Evolutionary conservation across 92 coral and sea anemone genomes (phyloP), one percentile per base, ranked within the genome.

Genomic region (Paragorgia papillata): DNA sequence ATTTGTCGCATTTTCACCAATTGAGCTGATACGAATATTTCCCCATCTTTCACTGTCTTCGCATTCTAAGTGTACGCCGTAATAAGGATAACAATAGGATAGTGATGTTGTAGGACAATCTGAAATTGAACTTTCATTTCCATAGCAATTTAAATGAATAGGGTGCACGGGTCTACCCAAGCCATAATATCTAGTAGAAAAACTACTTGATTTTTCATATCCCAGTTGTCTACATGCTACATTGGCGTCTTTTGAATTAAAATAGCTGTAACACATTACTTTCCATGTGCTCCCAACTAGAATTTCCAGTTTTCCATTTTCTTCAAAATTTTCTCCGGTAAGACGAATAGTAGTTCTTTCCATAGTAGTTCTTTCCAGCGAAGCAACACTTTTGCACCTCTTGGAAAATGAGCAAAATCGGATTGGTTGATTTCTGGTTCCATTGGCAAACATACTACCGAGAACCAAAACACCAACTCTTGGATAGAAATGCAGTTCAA

Each of bases 391-490:
- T 37, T 37, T 37, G 43, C 62, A 56, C 22, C 22, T 56, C 2
- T 6, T 22, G 2, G 3, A 2, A 22, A 56, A 7, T 2, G 62
- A 56, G 22, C 62, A 56, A 22, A 88, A 88, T 12, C 35, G n/a
- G 12, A 88, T 59, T 25, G 50, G 77, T 22, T 65, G 76, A 9
- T 68, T 66, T 5, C 15, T 32, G 4, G 87, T 88, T 53, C 92
- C 92, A 24, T 30, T 57, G 14, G 89, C 92, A 19, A 74, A 57
- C 14, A 88, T 78, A 7, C 75, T 84, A 18, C 92, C 92, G 31
- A 82, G 74, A 30, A 88, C 83, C 26, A 88, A 83, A 12, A 88
- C 34, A 57, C 91, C 81, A 12, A 50, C 51, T 33, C 87, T 73
- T 32, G 89, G 87, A 30, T 26, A 44, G 30, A 88, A 70, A 10